These are phyloP conservation scores for Globodera rostochiensis DNA, from an alignment of 1,140 invertebrate genomes.

Conservation along the genomic window DNA sequence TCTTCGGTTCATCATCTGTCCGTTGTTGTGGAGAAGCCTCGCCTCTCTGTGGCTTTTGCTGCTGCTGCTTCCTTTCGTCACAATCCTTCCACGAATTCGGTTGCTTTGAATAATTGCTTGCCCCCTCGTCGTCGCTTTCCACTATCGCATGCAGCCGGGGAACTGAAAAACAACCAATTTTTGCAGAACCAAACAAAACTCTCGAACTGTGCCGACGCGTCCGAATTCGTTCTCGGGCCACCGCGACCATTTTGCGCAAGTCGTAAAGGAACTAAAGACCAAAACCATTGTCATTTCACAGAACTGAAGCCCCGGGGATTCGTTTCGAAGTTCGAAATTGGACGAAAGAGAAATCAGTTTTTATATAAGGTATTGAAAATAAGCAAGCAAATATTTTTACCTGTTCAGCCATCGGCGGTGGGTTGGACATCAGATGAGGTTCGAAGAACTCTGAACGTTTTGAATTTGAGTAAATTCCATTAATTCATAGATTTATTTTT, in stretches of 20 bases:
- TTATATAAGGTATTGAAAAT: neutral
- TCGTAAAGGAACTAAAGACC: slow-evolving; percentile 49
- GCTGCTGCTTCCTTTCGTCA: slow-evolving; percentile 2
- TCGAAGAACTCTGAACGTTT: slow-evolving; percentile 57
- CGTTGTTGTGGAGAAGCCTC: neutral
- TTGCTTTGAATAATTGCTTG: neutral
- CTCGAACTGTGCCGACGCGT: slow-evolving; percentile 37
- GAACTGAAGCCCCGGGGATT: neutral
- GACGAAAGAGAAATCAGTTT: no score
- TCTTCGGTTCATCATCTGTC: neutral
- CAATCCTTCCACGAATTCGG: neutral
- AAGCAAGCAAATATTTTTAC: neutral
- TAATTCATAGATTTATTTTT: neutral
- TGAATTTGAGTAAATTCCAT: no score
- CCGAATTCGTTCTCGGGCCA: slow-evolving; percentile 48
- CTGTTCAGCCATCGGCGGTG: slow-evolving; percentile 54
- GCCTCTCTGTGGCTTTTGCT: neutral
- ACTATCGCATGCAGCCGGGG: slow-evolving; percentile 18
- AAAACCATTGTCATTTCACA: neutral
- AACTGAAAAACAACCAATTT: slow-evolving; percentile 9
- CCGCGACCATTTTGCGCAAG: slow-evolving; percentile 56
- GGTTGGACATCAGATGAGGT: slow-evolving; percentile 48
- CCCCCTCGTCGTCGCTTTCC: slow-evolving; percentile 25
- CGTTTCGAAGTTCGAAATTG: no score
- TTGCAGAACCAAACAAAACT: neutral